These are phyloP conservation scores for Paguma larvata DNA, from an alignment of 2,797 vertebrate genomes.

Conservation along the genomic window DNA sequence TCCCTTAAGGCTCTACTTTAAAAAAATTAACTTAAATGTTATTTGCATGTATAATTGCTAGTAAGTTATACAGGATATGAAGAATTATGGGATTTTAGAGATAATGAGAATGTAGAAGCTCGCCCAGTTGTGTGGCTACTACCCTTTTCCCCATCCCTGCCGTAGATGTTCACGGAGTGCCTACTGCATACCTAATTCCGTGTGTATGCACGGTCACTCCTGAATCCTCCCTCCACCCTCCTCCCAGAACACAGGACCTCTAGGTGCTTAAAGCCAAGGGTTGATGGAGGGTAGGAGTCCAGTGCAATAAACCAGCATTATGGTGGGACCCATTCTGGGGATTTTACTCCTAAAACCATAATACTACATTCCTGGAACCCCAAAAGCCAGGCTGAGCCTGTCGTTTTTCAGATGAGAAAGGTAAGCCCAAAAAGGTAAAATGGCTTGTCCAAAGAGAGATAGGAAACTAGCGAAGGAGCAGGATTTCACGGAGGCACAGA, in stretches of 20 bases:
- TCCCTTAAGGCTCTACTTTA: not conserved
- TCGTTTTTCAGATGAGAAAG: not conserved
- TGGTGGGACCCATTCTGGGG: not conserved
- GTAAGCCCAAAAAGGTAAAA: not conserved
- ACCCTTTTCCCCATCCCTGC: not conserved
- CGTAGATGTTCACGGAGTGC: not conserved
- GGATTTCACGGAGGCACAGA: not conserved
- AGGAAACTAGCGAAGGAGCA: not conserved
- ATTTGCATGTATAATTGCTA: not conserved
- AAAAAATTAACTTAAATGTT: not conserved
- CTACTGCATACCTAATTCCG: not conserved
- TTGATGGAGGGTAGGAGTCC: not conserved
- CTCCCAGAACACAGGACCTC: not conserved
- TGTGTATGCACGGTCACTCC: not conserved
- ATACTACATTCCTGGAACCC: not conserved
- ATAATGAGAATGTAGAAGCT: not conserved
- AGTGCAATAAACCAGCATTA: not conserved
- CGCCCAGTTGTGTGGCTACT: too few species aligned
- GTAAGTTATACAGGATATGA: not conserved
- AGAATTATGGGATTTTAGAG: not conserved
- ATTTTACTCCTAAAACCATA: not conserved
- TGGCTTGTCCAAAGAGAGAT: not conserved
- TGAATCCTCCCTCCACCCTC: fast-evolving
- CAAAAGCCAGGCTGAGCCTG: not conserved
- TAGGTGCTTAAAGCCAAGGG: not conserved